phyloP scores from a whole-genome alignment of 2,113 vertebrate genomes.

The Pogonocichla stellata region DNA sequence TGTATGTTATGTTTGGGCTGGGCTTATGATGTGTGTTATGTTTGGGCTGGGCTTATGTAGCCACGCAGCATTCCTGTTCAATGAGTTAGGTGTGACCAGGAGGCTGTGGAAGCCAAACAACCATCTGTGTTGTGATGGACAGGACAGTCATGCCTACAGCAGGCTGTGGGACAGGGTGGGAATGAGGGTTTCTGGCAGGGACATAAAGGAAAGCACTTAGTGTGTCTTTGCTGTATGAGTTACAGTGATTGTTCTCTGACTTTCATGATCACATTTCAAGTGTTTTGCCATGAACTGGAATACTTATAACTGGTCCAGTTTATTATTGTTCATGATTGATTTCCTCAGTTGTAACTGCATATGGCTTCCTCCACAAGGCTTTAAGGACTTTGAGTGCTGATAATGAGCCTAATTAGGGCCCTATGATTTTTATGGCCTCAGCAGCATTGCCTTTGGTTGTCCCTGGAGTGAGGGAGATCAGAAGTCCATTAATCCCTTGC shows the following conservation, averaged over 20 bases:
- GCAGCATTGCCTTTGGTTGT: neutral
- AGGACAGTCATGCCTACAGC: neutral
- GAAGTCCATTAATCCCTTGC: neutral
- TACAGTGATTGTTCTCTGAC: neutral
- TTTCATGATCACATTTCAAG: neutral
- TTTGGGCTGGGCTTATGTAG: neutral
- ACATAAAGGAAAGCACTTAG: neutral
- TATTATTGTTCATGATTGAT: neutral
- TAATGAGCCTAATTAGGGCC: neutral
- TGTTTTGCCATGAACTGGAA: neutral
- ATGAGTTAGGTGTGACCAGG: neutral
- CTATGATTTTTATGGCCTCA: neutral
- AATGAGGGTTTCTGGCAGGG: neutral
- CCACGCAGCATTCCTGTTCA: neutral
- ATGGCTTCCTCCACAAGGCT: neutral
- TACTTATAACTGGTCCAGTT: neutral
- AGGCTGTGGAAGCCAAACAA: neutral
- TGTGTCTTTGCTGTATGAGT: neutral
- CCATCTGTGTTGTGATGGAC: neutral
- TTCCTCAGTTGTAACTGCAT: neutral
- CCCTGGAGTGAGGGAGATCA: neutral
- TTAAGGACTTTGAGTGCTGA: neutral
- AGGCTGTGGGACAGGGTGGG: neutral
- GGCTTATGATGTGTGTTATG: neutral
- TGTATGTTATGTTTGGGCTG: neutral